A percentile compares a stretch with the other conserved stretches of the same genome.
These are phyloP conservation scores for Cheilosia variabilis DNA, from an alignment of 2,888 invertebrate species.

Conservation along the genomic window DNA sequence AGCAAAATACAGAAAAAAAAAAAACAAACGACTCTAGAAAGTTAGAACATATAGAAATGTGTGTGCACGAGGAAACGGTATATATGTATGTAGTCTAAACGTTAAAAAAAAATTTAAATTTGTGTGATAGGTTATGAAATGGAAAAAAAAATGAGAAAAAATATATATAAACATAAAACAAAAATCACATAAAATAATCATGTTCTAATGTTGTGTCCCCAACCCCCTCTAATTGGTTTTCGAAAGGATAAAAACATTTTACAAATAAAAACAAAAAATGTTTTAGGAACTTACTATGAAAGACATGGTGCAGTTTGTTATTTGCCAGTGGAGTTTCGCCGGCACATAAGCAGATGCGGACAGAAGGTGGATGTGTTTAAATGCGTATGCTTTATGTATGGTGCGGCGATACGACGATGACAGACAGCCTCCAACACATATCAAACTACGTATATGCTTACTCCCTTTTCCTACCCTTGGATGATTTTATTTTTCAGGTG, in stretches of 20 bases:
- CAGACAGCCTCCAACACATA: slow-evolving; percentile 13
- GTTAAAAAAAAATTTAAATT: too few relatives aligned
- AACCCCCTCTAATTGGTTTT: slow-evolving; percentile 22
- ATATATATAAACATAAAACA: slow-evolving; percentile 18
- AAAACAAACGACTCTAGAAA: slow-evolving; percentile 32
- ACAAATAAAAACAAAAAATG: slow-evolving; percentile 56
- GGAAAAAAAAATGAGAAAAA: slow-evolving; percentile 14
- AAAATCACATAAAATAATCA: slow-evolving; percentile 31
- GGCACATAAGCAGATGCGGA: neutral
- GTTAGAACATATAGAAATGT: slow-evolving; percentile 27
- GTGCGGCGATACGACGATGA: slow-evolving; percentile 22
- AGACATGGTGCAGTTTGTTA: slow-evolving; percentile 46
- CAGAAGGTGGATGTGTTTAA: slow-evolving; percentile 11
- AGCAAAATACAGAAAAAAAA: slow-evolving; percentile 55
- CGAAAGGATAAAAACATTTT: slow-evolving; percentile 43
- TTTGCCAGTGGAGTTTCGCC: slow-evolving; percentile 3
- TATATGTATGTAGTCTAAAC: neutral
- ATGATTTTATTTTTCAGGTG: slow-evolving; percentile 8
- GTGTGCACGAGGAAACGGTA: slow-evolving; percentile 40
- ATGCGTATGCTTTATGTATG: slow-evolving; percentile 54
- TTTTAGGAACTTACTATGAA: slow-evolving; percentile 63
- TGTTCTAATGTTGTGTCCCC: slow-evolving; percentile 43
- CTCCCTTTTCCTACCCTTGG: slow-evolving; percentile 7
- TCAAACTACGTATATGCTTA: slow-evolving; percentile 14
- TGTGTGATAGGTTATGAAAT: slow-evolving; percentile 14